Base-by-base conservation (phyloP, 2,797 vertebrate species). In the Labroides dimidiatus region DNA sequence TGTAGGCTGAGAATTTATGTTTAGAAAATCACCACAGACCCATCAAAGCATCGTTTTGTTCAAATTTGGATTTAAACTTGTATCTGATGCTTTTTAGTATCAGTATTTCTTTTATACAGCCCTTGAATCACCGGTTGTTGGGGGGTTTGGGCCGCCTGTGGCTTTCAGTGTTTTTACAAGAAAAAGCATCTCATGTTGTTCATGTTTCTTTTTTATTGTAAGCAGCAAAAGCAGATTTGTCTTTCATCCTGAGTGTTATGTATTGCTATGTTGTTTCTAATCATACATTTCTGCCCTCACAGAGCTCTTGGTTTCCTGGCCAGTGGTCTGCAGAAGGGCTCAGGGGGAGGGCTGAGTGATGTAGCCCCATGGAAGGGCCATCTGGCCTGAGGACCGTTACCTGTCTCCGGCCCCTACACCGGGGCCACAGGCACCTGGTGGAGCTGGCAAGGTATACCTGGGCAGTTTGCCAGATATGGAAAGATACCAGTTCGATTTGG, bases 361-460 rank as follows among this genome's bases (percentile, higher is more conserved):
- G 78, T 72, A 75, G 74, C 74, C 74, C 84, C 79, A 72, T 72
- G 71, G 76, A 86, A 71, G 52, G 62, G 84, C 91, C 93, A 93
- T 93, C 92, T 94, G 93, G 86, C 85, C 82, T 24, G 77, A 78
- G 72, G 66, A 80, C 65, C 72, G 61, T 47, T 91, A 90, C 91
- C 91, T 91, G 87, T 87, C 72, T 72, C 70, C 13, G 69, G 76
- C 77, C 67, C 75, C 77, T 69, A 75, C 77, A 78, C 72, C 23
- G 2, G 54, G 78, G 71, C 82, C 67, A 74, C 62, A 3, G 81
- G 87, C 89, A 84, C 86, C 85, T 87, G 91, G 87, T 82, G 77
- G 78, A 77, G 61, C 86, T 92, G 91, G 87, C 90, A 81, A 51
- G 39, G 55, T 66, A 43, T 2, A 15, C 30, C n/a, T 24, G 84